These are phyloP conservation scores for Hycleus phaleratus DNA, from an alignment of 1,140 invertebrate species.

Conservation along the genomic window DNA sequence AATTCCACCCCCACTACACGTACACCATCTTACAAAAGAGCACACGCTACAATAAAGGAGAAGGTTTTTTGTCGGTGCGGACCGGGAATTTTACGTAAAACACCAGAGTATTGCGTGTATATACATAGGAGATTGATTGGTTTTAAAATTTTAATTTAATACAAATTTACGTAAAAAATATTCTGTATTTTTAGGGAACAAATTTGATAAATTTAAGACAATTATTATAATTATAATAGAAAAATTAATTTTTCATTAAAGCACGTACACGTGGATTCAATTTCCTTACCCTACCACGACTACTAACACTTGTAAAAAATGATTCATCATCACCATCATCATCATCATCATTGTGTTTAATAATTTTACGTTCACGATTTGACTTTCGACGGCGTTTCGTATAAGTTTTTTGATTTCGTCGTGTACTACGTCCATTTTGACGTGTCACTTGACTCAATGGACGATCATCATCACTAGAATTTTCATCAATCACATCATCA, in stretches of 20 bases:
- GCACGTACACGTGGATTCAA: slow-evolving; percentile 68
- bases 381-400: neutral
- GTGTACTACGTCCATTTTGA: no score
- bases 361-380: neutral
- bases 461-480: slow-evolving; percentile 19
- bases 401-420: neutral
- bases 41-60: no score
- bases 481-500: neutral
- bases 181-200: no score
- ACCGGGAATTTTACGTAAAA: no score
- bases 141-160: no score
- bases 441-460: slow-evolving; percentile 14
- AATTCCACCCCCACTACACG: no score
- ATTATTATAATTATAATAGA: neutral
- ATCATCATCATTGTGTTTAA: slow-evolving; percentile 10
- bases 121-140: no score
- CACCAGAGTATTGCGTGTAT: no score
- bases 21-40: no score
- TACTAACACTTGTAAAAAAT: slow-evolving; percentile 62
- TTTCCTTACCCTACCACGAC: slow-evolving; percentile 73
- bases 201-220: no score
- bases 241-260: slow-evolving; percentile 28
- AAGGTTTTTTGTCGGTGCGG: no score
- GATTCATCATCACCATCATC: slow-evolving; percentile 12
- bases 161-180: no score